Base-by-base conservation (phyloP, 2,888 invertebrate species). In the Mesochorus sp. region DNA sequence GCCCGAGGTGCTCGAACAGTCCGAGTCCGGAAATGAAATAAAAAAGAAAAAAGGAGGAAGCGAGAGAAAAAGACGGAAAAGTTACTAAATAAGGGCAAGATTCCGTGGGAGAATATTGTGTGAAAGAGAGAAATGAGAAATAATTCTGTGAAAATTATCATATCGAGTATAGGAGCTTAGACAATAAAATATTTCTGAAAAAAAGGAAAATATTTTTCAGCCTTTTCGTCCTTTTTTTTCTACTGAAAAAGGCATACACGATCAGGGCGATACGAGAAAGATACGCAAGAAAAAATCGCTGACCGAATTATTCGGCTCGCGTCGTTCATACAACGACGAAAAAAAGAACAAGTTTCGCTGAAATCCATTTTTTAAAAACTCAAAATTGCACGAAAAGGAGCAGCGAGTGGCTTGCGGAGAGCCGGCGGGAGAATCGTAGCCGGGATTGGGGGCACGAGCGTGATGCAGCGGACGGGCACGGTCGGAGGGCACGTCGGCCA, bases 361-460 rank as follows among this genome's bases (percentile, higher is more conserved):
- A 31, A 31, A 31, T 80, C 80, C 81, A 74, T 74, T 80, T 62
- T 76, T 70, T 51, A 81, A 75, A 72, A 81, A 81, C 26, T 85
- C 88, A 89, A 89, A 81, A 89, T 89, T 87, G 88, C 89, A 81
- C 88, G 89, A 79, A 88, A 88, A 83, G 71, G 80, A 55, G 83
- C 81, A 81, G 80, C 84, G 83, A 85, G 81, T 82, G 86, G 84
- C 82, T 83, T 82, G 80, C 85, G 86, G 82, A 85, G 85, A 84
- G 86, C 84, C 82, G 87, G 76, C 73, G 79, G 79, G 67, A 74
- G 71, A 71, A 75, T 71, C 74, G 82, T 84, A 71, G 85, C 83
- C 83, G 88, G 87, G 83, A 88, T 87, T 85, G 86, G 88, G 85
- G 89, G 85, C 66, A 84, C 87, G 67, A 85, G 83, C 80, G 87